A percentile compares a stretch with the other conserved stretches of the same genome.
These are phyloP conservation scores for Acanthornis magna DNA, from an alignment of 2,797 vertebrate genomes.

Conservation along the genomic window DNA sequence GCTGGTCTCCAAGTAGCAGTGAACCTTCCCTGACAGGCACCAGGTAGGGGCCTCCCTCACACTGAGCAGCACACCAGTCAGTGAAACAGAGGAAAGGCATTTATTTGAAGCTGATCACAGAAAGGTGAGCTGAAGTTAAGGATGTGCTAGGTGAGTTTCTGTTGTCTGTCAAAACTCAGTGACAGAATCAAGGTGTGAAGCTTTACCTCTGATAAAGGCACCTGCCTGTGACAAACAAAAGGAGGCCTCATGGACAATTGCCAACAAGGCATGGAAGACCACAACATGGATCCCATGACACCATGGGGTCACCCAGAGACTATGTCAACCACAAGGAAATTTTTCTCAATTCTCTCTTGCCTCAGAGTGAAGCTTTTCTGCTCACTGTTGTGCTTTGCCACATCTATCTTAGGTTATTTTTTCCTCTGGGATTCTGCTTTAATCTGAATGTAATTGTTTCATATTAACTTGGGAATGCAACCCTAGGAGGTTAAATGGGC, in stretches of 20 bases:
- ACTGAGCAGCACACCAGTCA: background rate
- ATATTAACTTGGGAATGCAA: conserved; percentile 33
- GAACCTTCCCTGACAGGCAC: background rate
- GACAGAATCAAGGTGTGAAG: background rate
- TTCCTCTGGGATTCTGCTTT: conserved; percentile 16
- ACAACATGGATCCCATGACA: background rate
- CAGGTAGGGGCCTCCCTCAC: background rate
- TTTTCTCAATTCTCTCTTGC: background rate
- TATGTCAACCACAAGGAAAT: background rate
- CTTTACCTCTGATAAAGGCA: background rate
- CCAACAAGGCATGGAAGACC: background rate
- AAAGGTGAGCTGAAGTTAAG: background rate
- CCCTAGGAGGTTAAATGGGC: conserved; percentile 16
- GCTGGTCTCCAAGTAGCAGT: rapidly evolving
- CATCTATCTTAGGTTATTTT: background rate
- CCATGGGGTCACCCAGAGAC: background rate
- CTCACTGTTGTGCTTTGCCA: background rate
- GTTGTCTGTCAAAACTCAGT: background rate
- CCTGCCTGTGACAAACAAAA: background rate
- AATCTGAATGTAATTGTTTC: conserved; percentile 38
- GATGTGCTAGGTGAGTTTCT: background rate
- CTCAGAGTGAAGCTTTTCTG: background rate
- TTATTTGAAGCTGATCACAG: background rate
- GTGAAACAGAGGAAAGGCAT: background rate
- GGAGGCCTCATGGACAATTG: background rate